phyloP scores from a whole-genome alignment of 2,797 vertebrate species.

The Toxotes lorentzi region DNA sequence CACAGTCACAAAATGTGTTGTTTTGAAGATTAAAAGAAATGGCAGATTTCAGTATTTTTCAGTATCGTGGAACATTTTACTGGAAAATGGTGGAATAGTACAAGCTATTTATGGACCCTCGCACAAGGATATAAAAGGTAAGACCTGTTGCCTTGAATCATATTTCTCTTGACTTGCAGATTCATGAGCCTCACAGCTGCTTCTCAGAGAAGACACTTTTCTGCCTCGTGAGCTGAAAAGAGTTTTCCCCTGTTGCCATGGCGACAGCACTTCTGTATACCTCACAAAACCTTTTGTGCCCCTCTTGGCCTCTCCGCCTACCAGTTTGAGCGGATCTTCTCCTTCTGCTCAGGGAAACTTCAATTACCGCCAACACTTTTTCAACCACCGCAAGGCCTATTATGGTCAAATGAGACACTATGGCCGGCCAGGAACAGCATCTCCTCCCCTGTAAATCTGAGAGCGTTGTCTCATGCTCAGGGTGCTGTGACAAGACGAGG shows the following conservation, averaged over 20 bases:
- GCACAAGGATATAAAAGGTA: constrained; percentile 79
- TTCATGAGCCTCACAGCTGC: constrained; percentile 53
- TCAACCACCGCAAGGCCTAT: constrained; percentile 82
- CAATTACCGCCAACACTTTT: constrained; percentile 83
- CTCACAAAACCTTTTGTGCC: constrained; percentile 75
- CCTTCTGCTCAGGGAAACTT: constrained; percentile 80
- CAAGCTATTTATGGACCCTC: constrained; percentile 40
- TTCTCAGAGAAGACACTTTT: constrained; percentile 67
- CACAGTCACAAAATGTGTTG: background rate
- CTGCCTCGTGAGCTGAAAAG: constrained; percentile 69
- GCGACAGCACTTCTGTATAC: constrained; percentile 76
- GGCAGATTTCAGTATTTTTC: background rate
- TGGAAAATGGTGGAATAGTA: constrained; percentile 21
- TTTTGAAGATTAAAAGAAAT: background rate
- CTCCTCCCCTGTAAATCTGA: constrained; percentile 84
- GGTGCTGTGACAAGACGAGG: constrained; percentile 81
- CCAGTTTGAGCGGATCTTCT: constrained; percentile 76
- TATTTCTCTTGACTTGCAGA: constrained; percentile 70
- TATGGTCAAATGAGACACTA: constrained; percentile 85
- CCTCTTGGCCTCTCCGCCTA: constrained; percentile 55
- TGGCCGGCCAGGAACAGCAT: constrained; percentile 70
- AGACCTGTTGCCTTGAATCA: constrained; percentile 69
- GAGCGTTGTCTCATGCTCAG: constrained; percentile 79
- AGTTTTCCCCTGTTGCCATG: constrained; percentile 70
- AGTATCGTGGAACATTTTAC: constrained; percentile 25